A percentile compares a stretch with the other conserved stretches of the same genome.
Evolutionary conservation across 2,888 invertebrate species (phyloP).

Genomic region (Amphimallon solstitiale): DNA sequence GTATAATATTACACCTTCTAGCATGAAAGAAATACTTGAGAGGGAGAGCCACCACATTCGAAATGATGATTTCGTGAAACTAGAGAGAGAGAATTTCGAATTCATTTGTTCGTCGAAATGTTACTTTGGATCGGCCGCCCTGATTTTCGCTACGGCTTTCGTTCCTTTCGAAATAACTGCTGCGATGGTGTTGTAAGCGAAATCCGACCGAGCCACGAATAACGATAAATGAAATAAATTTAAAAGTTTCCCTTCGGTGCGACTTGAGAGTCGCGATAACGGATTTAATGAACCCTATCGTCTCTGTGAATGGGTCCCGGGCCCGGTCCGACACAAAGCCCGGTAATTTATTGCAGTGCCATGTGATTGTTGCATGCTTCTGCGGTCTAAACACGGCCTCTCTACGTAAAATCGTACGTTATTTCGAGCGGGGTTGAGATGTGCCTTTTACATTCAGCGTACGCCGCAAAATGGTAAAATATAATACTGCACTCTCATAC

Average conservation of each 20-base stretch:
- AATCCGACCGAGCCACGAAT: conserved; percentile 50
- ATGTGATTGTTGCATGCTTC: conserved; percentile 61
- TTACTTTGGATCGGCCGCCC: conserved; percentile 30
- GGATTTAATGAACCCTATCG: conserved; percentile 64
- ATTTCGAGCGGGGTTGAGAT: conserved; percentile 36
- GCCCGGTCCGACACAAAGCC: conserved; percentile 57
- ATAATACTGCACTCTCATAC: conserved; percentile 25
- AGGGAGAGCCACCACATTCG: conserved; percentile 14
- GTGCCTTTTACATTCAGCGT: conserved; percentile 35
- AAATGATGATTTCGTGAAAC: conserved; percentile 29
- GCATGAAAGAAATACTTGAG: conserved; percentile 8
- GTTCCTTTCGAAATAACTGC: conserved; percentile 17
- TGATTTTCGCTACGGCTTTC: conserved; percentile 32
- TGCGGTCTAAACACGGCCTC: conserved; percentile 50
- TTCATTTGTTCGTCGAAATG: conserved; percentile 34
- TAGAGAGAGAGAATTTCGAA: conserved; percentile 31
- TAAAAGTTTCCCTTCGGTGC: conserved; percentile 61
- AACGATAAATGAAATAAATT: conserved; percentile 64
- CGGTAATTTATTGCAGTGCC: conserved; percentile 58
- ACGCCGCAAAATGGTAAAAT: conserved; percentile 28
- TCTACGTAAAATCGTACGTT: conserved; percentile 35
- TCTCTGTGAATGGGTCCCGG: conserved; percentile 56
- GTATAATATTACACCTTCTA: conserved; percentile 35
- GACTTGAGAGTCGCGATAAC: conserved; percentile 61
- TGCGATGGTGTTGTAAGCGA: conserved; percentile 35